Percentiles rank a stretch among this genome's conserved stretches.
phyloP scores from a whole-genome alignment of 2,797 vertebrate genomes.

The Oryzias dopingdopingensis region DNA sequence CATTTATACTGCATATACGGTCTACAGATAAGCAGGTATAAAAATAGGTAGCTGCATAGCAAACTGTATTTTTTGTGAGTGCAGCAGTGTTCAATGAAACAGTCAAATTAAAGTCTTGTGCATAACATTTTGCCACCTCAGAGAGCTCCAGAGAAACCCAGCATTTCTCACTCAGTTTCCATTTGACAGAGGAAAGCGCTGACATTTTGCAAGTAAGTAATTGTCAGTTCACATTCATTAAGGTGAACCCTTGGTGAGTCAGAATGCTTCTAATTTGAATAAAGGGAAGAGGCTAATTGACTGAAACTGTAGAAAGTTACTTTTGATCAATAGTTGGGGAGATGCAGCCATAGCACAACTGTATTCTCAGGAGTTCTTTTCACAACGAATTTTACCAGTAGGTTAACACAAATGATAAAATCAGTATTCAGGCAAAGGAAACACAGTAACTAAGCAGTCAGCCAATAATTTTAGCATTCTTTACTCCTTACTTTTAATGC shows the following conservation, averaged over 20 bases:
- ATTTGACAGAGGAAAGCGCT: neutral
- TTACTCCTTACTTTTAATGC: neutral
- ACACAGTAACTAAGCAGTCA: neutral
- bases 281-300: neutral
- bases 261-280: slow-evolving; percentile 9
- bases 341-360: neutral
- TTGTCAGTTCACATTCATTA: neutral
- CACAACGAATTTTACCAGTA: neutral
- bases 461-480: neutral
- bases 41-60: too few species aligned
- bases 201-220: neutral
- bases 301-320: slow-evolving; percentile 1
- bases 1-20: too few species aligned
- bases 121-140: neutral
- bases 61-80: too few species aligned
- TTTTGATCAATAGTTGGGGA: slow-evolving; percentile 4
- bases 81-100: neutral
- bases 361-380: slow-evolving; percentile 1
- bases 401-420: slow-evolving; percentile 2
- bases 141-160: neutral
- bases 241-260: neutral
- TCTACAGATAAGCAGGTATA: too few species aligned
- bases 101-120: neutral
- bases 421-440: neutral
- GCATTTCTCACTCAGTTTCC: neutral